Evolutionary conservation across 2,888 invertebrate species (phyloP), one percentile per base, ranked within the genome.

Genomic region (Dysmachus trigonus): DNA sequence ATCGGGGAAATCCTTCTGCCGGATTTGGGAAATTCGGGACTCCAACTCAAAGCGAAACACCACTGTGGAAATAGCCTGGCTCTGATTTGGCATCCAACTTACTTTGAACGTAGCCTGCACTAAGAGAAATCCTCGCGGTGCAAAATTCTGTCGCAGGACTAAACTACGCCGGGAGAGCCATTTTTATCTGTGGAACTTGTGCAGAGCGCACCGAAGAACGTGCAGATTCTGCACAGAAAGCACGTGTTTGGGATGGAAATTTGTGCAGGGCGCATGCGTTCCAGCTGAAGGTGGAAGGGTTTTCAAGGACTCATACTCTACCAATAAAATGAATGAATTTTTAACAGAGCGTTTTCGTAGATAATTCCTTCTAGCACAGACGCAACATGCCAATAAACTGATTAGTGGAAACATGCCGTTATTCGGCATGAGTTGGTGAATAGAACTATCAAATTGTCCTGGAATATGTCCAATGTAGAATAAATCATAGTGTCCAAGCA

Each of bases 261-360:
- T 3, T 47, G 13, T 5, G 8, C n/a, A 79, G 47, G n/a, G 79
- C 79, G 79, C 79, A 79, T 79, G 79, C 27, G 10, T 7, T 18
- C 33, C 76, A 76, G 30, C 18, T 2, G n/a, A 47, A 79, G 38
- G 33, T 27, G 79, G 31, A 38, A 10, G 31, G 79, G n/a, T 4
- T 31, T 27, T 79, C 30, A 38, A 79, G 79, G 41, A 79, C 79
- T 51, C 79, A 79, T 30, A 79, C 79, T 79, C 41, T 38, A 79
- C 79, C 79, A 79, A 79, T 79, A 79, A 79, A 79, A 79, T 79
- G 79, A 47, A 51, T 79, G 38, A 79, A 79, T 79, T 79, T 79
- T 79, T 79, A 41, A 79, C 27, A 79, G 7, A 51, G 31, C 13
- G n/a, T 27, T 51, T 79, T 27, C 51, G 79, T 79, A 51, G 51